phyloP scores from a whole-genome alignment of 2,888 invertebrate genomes.

The Agrochola lychnidis region DNA sequence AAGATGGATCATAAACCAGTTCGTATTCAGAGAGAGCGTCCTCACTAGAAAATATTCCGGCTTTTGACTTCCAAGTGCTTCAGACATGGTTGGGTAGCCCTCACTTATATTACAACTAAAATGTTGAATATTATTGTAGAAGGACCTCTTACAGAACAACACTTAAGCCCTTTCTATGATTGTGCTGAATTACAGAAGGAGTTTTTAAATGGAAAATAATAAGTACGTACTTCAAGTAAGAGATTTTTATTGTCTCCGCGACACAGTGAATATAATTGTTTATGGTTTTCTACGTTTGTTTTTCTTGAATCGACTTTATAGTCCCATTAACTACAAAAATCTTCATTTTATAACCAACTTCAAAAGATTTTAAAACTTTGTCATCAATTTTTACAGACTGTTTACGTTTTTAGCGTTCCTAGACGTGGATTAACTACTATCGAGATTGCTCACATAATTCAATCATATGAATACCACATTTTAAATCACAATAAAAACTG shows the following conservation, averaged over 20 bases:
- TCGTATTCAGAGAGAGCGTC: constrained; percentile 36
- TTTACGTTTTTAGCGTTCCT: not conserved
- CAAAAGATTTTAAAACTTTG: not conserved
- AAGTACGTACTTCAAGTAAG: not conserved
- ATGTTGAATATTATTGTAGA: constrained; percentile 32
- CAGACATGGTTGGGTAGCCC: constrained; percentile 31
- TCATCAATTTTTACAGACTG: not conserved
- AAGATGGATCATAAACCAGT: constrained; percentile 47
- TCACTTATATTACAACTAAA: constrained; percentile 47
- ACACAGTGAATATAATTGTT: too few species aligned
- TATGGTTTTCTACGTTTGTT: not conserved
- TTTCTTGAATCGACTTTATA: too few species aligned
- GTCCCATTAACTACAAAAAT: not conserved
- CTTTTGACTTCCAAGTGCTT: constrained; percentile 43
- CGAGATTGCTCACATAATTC: not conserved
- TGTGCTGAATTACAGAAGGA: constrained; percentile 7
- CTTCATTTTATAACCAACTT: not conserved
- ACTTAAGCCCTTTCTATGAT: constrained; percentile 20
- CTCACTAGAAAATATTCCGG: constrained; percentile 47
- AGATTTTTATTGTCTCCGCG: not conserved
- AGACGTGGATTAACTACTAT: not conserved
- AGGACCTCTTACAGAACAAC: constrained; percentile 15
- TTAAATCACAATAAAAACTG: not conserved
- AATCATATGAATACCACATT: not conserved
- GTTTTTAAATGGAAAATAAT: not conserved